Evolutionary conservation across 2,888 invertebrate species (phyloP).

Genomic region (Stenodema calcarata): DNA sequence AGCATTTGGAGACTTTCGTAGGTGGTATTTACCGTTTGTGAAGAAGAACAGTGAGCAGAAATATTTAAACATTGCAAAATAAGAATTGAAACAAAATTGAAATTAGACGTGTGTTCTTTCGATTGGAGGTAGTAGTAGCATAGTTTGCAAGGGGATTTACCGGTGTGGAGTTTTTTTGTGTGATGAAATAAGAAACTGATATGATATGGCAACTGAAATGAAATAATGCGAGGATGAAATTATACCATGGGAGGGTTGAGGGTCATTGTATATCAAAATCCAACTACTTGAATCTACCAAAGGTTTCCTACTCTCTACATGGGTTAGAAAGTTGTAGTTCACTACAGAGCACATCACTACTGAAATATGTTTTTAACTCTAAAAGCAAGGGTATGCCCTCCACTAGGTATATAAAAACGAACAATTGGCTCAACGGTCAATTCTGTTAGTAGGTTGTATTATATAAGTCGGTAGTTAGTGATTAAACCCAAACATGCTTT

Average conservation of each 20-base stretch:
- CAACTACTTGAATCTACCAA: constrained; percentile 23
- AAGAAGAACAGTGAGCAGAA: no score
- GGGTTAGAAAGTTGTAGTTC: not conserved
- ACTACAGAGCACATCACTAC: constrained; percentile 31
- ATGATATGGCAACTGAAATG: not conserved
- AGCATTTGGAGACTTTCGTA: no score
- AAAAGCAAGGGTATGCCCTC: constrained; percentile 42
- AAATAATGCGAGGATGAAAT: not conserved
- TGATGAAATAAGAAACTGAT: not conserved
- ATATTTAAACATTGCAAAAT: no score
- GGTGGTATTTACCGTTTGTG: no score
- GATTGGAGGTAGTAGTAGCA: no score
- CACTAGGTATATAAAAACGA: not conserved
- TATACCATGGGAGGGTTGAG: not conserved
- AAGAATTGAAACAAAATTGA: no score
- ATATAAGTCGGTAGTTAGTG: not conserved
- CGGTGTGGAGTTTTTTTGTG: not conserved
- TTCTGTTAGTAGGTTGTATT: not conserved
- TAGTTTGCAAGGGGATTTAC: no score
- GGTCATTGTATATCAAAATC: not conserved
- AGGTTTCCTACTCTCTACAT: not conserved
- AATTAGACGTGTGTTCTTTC: no score
- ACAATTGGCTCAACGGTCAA: not conserved
- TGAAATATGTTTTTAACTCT: not conserved
- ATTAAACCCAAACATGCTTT: constrained; percentile 14